These are phyloP conservation scores for Gallinago solitaria DNA, from an alignment of 2,797 vertebrate genomes.

Conservation along the genomic window DNA sequence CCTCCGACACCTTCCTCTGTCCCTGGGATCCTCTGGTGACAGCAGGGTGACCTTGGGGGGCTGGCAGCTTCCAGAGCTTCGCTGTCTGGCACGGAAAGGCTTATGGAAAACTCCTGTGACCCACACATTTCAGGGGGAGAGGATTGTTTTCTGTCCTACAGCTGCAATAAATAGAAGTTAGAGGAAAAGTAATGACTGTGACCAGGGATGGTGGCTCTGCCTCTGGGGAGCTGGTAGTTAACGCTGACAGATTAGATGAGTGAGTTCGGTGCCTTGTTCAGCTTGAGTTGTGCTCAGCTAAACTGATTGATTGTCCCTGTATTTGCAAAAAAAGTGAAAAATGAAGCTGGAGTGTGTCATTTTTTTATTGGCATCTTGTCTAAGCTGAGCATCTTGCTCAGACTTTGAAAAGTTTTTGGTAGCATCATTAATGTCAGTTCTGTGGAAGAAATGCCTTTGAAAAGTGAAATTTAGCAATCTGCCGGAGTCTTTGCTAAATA, in stretches of 20 bases:
- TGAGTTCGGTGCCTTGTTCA: slow-evolving; percentile 18
- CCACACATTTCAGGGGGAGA: not conserved
- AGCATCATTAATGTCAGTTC: not conserved
- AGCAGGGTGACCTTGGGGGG: not conserved
- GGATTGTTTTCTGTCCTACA: not conserved
- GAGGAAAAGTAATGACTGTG: not conserved
- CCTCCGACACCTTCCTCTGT: not conserved
- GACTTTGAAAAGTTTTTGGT: not conserved
- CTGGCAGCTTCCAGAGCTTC: not conserved
- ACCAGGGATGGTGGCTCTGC: not conserved
- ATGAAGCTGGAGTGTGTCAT: not conserved
- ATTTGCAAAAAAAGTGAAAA: slow-evolving; percentile 32
- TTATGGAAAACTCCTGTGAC: not conserved
- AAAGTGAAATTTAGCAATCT: slow-evolving; percentile 31
- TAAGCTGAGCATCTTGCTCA: slow-evolving; percentile 37
- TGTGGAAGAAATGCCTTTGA: slow-evolving; percentile 16
- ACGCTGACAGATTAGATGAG: not conserved
- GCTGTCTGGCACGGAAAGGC: not conserved
- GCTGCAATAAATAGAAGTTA: not conserved
- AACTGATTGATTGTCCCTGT: slow-evolving; percentile 16
- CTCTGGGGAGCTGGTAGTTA: slow-evolving; percentile 16
- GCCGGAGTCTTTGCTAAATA: slow-evolving; percentile 16
- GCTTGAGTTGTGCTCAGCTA: slow-evolving; percentile 12
- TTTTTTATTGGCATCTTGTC: slow-evolving; percentile 25
- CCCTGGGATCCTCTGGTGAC: not conserved